These are phyloP conservation scores for Andrena bucephala DNA, from an alignment of 2,888 invertebrate genomes.

Conservation along the genomic window DNA sequence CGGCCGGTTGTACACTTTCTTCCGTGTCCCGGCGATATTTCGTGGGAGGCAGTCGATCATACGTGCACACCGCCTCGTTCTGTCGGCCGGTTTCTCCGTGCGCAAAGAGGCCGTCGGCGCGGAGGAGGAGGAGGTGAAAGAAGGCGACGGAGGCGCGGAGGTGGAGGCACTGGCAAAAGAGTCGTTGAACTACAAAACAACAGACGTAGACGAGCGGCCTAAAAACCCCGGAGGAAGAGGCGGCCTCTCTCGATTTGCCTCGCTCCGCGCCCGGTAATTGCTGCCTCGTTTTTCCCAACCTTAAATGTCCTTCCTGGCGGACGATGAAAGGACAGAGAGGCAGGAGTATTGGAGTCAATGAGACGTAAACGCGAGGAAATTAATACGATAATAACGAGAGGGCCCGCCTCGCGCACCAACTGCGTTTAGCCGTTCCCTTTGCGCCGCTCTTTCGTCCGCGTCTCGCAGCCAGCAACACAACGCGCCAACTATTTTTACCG, in stretches of 20 bases:
- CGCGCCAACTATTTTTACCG: neutral
- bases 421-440: neutral
- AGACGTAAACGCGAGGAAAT: constrained; percentile 13
- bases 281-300: constrained; percentile 24
- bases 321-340: neutral
- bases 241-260: constrained; percentile 57
- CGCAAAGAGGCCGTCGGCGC: constrained; percentile 37
- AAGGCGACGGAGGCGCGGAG: constrained; percentile 47
- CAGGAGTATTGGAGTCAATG: constrained; percentile 12
- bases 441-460: neutral
- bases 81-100: constrained; percentile 62
- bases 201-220: constrained; percentile 69
- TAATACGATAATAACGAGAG: constrained; percentile 8
- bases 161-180: constrained; percentile 60
- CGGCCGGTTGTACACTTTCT: constrained; percentile 63
- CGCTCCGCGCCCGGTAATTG: constrained; percentile 51
- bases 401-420: too few species aligned
- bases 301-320: constrained; percentile 14
- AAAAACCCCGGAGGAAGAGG: constrained; percentile 71
- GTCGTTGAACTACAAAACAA: constrained; percentile 77
- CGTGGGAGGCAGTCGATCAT: constrained; percentile 57
- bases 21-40: constrained; percentile 71
- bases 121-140: constrained; percentile 37
- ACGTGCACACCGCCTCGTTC: constrained; percentile 53
- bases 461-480: neutral